Evolutionary conservation across 2,888 invertebrate genomes (phyloP), one percentile per base, ranked within the genome.

Genomic region (Pedicia rivosa): DNA sequence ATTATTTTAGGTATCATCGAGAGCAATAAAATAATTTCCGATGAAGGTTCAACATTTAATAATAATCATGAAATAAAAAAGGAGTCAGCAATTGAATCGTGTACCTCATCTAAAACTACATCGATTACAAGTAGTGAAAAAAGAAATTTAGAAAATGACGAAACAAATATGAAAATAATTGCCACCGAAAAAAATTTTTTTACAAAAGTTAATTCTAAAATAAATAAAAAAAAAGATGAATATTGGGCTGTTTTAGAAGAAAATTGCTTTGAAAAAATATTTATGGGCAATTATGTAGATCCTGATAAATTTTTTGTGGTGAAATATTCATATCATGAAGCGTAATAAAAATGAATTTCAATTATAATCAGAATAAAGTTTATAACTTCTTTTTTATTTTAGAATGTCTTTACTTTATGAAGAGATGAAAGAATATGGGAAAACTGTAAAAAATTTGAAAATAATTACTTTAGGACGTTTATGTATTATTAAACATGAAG

Each of bases 401-500:
- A n/a, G n/a, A n/a, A n/a, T n/a, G n/a, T n/a, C n/a, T n/a, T n/a
- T n/a, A n/a, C n/a, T n/a, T n/a, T n/a, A n/a, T n/a, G n/a, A n/a
- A n/a, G n/a, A n/a, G n/a, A n/a, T n/a, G n/a, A 4, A 24, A 24
- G 3, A 3, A 24, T 10, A 24, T 24, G 8, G n/a, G 8, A 8
- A 4, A 5, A 24, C 8, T 24, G n/a, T 8, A 8, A 20, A 8
- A 24, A 8, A 24, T 8, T 24, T 24, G 3, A 10, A 8, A 4
- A 10, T 5, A 10, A 24, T 24, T 5, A 10, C 8, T 8, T 10
- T 10, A 5, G 8, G n/a, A 10, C 8, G n/a, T 24, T 24, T 5
- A 35, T 44, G 41, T 35, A 15, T 44, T 14, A 40, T 42, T 2
- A 36, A 38, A 14, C 33, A 22, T 5, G 30, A 44, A 2, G 40